Evolutionary conservation across 37 sponge, comb jelly and placozoan genomes (phyloP).

Genomic region (Axinella damicornis): DNA sequence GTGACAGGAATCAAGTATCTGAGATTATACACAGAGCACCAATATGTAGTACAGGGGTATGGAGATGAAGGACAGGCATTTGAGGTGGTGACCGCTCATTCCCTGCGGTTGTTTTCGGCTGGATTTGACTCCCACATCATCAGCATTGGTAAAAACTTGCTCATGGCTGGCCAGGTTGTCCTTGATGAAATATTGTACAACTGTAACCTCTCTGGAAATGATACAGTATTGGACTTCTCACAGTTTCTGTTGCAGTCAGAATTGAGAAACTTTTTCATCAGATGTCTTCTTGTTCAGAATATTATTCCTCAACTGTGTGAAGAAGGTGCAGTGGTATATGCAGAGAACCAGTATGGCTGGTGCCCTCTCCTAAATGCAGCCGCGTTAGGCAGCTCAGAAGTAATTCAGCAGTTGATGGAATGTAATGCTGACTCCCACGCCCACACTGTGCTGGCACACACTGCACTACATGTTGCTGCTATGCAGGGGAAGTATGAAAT

Average conservation of each 20-base stretch:
- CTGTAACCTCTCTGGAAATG: slow-evolving; percentile 41
- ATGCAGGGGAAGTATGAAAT: slow-evolving; percentile 70
- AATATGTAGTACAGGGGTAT: slow-evolving; percentile 64
- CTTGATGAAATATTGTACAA: slow-evolving; percentile 72
- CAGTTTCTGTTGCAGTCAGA: slow-evolving; percentile 13
- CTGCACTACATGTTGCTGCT: slow-evolving; percentile 80
- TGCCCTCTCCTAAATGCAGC: slow-evolving; percentile 75
- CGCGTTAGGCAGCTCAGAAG: slow-evolving; percentile 35
- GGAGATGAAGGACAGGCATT: slow-evolving; percentile 73
- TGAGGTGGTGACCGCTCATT: slow-evolving; percentile 80
- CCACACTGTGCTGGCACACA: slow-evolving; percentile 71
- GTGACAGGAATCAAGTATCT: slow-evolving; percentile 70
- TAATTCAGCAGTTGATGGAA: slow-evolving; percentile 53
- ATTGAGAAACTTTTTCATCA: slow-evolving; percentile 26
- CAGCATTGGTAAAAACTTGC: slow-evolving; percentile 65
- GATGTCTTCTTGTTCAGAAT: slow-evolving; percentile 49
- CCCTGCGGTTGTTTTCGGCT: slow-evolving; percentile 71
- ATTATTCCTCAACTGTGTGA: slow-evolving; percentile 46
- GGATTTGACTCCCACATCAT: slow-evolving; percentile 77
- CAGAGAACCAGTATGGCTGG: slow-evolving; percentile 91
- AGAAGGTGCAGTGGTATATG: slow-evolving; percentile 71
- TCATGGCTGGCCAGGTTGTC: slow-evolving; percentile 43
- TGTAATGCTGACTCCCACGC: slow-evolving; percentile 56
- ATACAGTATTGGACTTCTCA: not conserved
- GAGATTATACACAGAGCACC: slow-evolving; percentile 49